Base-by-base conservation (phyloP, 2,113 vertebrate genomes). In the Strigops habroptila region DNA sequence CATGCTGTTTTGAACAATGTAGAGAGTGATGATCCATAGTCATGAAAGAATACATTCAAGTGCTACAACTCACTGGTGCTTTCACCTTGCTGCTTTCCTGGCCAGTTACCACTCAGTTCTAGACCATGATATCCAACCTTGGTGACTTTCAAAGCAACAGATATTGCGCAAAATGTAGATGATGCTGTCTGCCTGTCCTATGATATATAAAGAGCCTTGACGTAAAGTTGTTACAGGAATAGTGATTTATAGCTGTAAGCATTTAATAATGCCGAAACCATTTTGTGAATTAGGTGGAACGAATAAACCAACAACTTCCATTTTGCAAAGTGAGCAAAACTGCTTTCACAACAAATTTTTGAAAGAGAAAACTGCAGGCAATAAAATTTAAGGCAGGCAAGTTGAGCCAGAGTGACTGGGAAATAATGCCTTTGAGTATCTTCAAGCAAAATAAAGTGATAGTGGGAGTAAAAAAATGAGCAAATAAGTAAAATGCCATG, bases 291-390 rank as follows among this genome's bases (percentile, higher is more conserved):
- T 82, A 76, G 59, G 51, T 92, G 81, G 74, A 86, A 70, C 16
- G 4, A 55, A 55, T 68, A 80, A 97, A 88, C 33, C 18, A 57
- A 33, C 12, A 76, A 39, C 25, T 82, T 17, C 33, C 4, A 35
- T 74, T 95, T 95, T 96, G 94, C 87, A 92, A 78, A 96, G 39
- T 88, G 51, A 67, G 63, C 86, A 96, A 70, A 92, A 97, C 35
- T 46, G 51, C 53, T 74, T 81, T 69, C 27, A 71, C 23, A 89
- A 64, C 49, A 89, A 88, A 86, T 39, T 91, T 95, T 96, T 95
- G 83, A 91, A 90, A 91, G 55, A 85, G 59, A 93, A 91, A 94
- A 75, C 30, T 57, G 68, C 37, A n/a, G n/a, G n/a, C n/a, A 90
- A 71, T 62, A 85, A 96, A 88, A 97, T 91, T 92, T 90, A 93